Percentiles rank a stretch among this genome's conserved stretches.
Evolutionary conservation across 2,888 invertebrate genomes (phyloP).

Genomic region (Nomada fabriciana): DNA sequence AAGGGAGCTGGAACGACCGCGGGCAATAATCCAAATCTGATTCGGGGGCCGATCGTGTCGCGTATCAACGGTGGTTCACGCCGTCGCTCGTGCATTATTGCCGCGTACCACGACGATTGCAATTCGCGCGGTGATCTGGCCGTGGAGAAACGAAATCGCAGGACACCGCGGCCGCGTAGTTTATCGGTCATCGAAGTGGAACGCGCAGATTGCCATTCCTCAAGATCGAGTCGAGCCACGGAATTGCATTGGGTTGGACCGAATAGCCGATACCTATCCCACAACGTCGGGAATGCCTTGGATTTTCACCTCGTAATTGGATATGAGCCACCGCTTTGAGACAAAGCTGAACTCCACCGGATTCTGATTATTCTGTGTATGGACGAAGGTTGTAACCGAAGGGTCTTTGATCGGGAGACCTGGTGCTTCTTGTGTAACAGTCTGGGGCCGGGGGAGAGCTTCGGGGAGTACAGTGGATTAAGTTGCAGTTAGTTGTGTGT

Average conservation of each 20-base stretch:
- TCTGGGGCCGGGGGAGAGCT: background rate
- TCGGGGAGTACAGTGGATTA: background rate
- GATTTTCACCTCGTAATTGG: conserved; percentile 66
- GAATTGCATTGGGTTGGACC: conserved; percentile 57
- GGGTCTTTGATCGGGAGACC: conserved; percentile 19
- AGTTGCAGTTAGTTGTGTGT: background rate
- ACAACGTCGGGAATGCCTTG: conserved; percentile 44
- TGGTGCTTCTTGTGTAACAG: background rate
- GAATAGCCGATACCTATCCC: conserved; percentile 50
- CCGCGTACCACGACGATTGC: conserved; percentile 8
- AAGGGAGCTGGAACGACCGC: conserved; percentile 59
- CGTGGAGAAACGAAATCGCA: conserved; percentile 25
- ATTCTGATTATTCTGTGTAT: conserved; percentile 15
- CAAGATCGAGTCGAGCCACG: conserved; percentile 62
- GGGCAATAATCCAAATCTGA: conserved; percentile 72
- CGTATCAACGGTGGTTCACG: conserved; percentile 21
- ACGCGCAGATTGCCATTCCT: conserved; percentile 65
- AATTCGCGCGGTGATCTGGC: background rate
- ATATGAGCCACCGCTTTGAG: conserved; percentile 36
- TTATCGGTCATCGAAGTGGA: conserved; percentile 52
- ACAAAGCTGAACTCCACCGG: conserved; percentile 29
- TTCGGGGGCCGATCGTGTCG: conserved; percentile 42
- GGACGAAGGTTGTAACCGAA: conserved; percentile 9
- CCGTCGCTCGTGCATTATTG: conserved; percentile 30
- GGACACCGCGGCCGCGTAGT: conserved; percentile 35